A percentile compares a stretch with the other conserved stretches of the same genome.
These are phyloP conservation scores for Leptocoma aspasia DNA, from an alignment of 2,113 vertebrate species.

Conservation along the genomic window DNA sequence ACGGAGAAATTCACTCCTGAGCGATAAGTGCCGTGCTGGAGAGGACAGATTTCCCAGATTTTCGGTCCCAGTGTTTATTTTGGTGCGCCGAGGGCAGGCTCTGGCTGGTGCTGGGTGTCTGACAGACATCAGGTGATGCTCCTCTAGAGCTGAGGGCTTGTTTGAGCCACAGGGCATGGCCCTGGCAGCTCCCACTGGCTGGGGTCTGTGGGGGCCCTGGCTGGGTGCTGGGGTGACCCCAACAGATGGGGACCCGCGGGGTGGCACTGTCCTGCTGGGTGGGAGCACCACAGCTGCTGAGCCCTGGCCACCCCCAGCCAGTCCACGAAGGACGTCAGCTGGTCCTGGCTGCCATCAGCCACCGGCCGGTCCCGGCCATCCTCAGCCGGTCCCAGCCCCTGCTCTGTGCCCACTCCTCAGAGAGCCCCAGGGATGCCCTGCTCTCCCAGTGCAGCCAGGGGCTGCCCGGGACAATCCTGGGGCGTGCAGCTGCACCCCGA, in stretches of 20 bases:
- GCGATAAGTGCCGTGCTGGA: constrained; percentile 52
- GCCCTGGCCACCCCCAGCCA: too few relatives aligned
- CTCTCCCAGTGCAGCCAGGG: accelerated
- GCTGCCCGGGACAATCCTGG: not conserved
- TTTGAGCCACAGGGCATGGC: not conserved
- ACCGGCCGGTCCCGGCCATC: accelerated
- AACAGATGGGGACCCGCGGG: accelerated
- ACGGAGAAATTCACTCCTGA: constrained; percentile 50
- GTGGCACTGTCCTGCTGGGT: accelerated
- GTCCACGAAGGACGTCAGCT: not conserved
- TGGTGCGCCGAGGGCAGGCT: not conserved
- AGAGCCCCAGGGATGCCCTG: accelerated
- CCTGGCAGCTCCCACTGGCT: not conserved
- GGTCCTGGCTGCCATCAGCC: not conserved
- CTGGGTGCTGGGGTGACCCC: not conserved
- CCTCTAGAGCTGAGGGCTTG: not conserved
- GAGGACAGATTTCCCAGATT: constrained; percentile 49
- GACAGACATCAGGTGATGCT: not conserved
- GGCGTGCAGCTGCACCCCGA: accelerated
- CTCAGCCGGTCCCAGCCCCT: accelerated
- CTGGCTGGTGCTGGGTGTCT: not conserved
- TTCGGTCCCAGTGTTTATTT: not conserved
- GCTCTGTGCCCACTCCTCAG: accelerated
- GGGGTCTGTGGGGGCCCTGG: accelerated
- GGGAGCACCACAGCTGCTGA: accelerated